Percentiles rank a stretch among this genome's conserved stretches.
Evolutionary conservation across 1,140 invertebrate genomes (phyloP).

Genomic region (Drosophila ercepeae): DNA sequence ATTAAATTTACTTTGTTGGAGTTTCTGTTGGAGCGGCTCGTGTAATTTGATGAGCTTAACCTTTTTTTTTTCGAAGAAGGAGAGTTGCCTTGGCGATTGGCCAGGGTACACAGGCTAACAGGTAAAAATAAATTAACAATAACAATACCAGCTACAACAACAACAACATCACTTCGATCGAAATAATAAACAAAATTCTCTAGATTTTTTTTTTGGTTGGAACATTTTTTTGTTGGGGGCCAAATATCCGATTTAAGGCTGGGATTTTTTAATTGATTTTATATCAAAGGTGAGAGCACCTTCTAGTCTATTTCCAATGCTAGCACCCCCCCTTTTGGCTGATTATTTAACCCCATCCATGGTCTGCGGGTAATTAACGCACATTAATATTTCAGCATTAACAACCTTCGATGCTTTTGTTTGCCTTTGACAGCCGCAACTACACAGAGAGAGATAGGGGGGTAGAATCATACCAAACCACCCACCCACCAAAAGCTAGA

Average conservation of each 20-base stretch:
- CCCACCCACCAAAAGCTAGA: slow-evolving; percentile 50
- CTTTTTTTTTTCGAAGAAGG: slow-evolving; percentile 17
- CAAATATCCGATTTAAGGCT: background rate
- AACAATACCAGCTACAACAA: slow-evolving; percentile 31
- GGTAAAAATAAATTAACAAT: slow-evolving; percentile 47
- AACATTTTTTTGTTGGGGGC: background rate
- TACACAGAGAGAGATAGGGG: background rate
- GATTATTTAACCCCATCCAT: background rate
- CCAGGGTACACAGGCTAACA: background rate
- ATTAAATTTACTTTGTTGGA: slow-evolving; percentile 43
- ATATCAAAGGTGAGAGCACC: no score
- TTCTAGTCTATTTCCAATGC: no score
- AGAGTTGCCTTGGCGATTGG: slow-evolving; percentile 53
- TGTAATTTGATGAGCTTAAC: slow-evolving; percentile 62
- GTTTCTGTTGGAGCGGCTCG: background rate
- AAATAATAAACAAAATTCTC: slow-evolving; percentile 67
- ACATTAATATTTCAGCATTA: slow-evolving; percentile 81
- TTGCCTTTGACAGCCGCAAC: slow-evolving; percentile 60
- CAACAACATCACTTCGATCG: slow-evolving; percentile 54
- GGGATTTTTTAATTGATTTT: no score
- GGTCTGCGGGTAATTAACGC: slow-evolving; percentile 61
- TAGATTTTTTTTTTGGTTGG: slow-evolving; percentile 19
- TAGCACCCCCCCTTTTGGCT: background rate
- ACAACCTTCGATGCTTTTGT: slow-evolving; percentile 73
- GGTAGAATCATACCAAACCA: background rate